These are phyloP conservation scores for Oryzias celebensis DNA, from an alignment of 2,113 vertebrate species.

Conservation along the genomic window DNA sequence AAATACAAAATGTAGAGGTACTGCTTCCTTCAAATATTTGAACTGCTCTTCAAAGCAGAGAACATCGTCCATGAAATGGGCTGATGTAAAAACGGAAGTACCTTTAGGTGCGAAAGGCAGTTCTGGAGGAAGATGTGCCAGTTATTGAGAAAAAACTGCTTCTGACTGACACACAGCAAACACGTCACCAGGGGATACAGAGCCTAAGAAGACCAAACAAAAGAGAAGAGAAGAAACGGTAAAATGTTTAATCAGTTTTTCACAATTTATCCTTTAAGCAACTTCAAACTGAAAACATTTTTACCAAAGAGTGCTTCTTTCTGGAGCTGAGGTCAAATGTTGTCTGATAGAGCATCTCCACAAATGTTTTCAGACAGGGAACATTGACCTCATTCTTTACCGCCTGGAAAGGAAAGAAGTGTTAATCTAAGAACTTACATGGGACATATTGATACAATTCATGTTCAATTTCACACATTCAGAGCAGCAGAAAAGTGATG, in stretches of 20 bases:
- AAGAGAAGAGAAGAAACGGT: not conserved
- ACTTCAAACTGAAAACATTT: not conserved
- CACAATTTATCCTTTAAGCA: not conserved
- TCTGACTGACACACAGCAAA: slow-evolving; percentile 99
- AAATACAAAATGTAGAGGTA: no score
- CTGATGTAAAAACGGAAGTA: slow-evolving; percentile 65
- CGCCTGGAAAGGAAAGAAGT: slow-evolving; percentile 79
- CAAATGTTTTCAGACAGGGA: slow-evolving; percentile 98
- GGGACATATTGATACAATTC: not conserved
- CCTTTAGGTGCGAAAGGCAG: slow-evolving; percentile 99
- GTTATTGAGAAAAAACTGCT: slow-evolving; percentile 99
- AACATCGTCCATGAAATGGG: not conserved
- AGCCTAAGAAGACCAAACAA: slow-evolving; percentile 75
- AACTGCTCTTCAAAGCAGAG: slow-evolving; percentile 6
- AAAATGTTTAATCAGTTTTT: not conserved
- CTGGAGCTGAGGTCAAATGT: slow-evolving; percentile 98
- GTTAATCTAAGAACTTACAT: not conserved
- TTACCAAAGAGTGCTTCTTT: slow-evolving; percentile 99
- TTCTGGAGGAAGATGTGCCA: slow-evolving; percentile 99
- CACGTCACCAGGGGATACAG: slow-evolving; percentile 98
- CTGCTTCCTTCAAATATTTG: not conserved
- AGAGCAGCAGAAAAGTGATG: not conserved
- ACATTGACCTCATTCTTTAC: slow-evolving; percentile 99
- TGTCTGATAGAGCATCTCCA: slow-evolving; percentile 99
- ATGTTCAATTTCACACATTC: not conserved